A percentile compares a stretch with the other conserved stretches of the same genome.
These are phyloP conservation scores for Euphydryas editha DNA, from an alignment of 2,888 invertebrate genomes.

Conservation along the genomic window DNA sequence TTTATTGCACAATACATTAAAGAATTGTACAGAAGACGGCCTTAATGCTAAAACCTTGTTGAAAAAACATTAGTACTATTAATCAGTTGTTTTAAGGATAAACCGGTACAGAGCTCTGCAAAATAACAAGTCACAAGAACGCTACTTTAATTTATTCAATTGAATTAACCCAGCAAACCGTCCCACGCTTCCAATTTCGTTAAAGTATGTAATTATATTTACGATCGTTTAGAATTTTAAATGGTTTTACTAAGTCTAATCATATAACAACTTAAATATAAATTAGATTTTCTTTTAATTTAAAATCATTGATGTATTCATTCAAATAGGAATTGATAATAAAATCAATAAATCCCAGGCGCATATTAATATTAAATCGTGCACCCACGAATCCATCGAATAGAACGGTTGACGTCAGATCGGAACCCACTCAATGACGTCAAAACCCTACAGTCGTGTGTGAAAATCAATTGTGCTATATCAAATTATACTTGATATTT, in stretches of 20 bases:
- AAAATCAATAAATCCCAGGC: slow-evolving; percentile 12
- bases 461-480: background rate
- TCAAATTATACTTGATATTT: slow-evolving; percentile 6
- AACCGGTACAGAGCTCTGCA: background rate
- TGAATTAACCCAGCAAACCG: slow-evolving; percentile 2
- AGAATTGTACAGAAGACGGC: no score
- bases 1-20: no score
- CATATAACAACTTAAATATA: background rate
- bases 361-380: slow-evolving; percentile 21
- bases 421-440: slow-evolving; percentile 35
- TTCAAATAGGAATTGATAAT: no score
- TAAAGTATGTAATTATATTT: background rate
- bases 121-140: background rate
- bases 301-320: no score
- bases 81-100: no score
- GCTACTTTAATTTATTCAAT: background rate
- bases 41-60: no score
- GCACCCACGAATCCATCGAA: slow-evolving; percentile 32
- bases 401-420: slow-evolving; percentile 34
- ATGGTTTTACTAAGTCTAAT: background rate
- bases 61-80: no score
- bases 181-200: slow-evolving; percentile 5
- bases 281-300: background rate
- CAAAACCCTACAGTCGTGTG: slow-evolving; percentile 20
- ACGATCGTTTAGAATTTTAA: background rate